Percentiles rank a stretch among this genome's conserved stretches.
Evolutionary conservation across 2,888 invertebrate genomes (phyloP).

Genomic region (Melanargia galathea): DNA sequence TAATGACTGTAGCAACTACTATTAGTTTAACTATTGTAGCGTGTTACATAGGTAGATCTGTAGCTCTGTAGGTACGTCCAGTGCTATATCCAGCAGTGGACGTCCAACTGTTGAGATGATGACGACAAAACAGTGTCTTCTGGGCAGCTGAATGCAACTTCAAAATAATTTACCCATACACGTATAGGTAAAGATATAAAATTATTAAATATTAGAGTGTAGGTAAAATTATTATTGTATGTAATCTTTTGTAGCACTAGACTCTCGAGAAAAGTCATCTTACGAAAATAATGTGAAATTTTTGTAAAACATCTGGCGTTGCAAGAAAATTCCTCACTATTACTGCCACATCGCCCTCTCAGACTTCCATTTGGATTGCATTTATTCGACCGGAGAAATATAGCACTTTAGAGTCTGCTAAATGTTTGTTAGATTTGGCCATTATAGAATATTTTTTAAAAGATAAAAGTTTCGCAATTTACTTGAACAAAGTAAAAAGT

Average conservation of each 20-base stretch:
- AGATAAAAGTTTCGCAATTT: neutral
- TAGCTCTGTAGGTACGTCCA: too few species aligned
- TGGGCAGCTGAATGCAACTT: too few species aligned
- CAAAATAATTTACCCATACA: too few species aligned
- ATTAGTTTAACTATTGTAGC: neutral
- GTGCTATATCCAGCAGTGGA: too few species aligned
- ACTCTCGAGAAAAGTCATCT: constrained; percentile 17
- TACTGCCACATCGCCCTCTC: constrained; percentile 23
- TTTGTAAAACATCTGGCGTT: constrained; percentile 29
- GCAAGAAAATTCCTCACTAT: constrained; percentile 19
- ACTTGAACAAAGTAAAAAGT: too few species aligned
- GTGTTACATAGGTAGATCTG: too few species aligned
- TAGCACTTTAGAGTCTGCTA: constrained; percentile 22
- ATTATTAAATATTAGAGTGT: too few species aligned
- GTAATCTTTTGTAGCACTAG: neutral
- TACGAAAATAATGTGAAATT: constrained; percentile 25
- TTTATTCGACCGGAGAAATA: constrained; percentile 28
- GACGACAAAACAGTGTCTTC: too few species aligned
- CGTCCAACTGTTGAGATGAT: too few species aligned
- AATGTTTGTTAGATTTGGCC: neutral
- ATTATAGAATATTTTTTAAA: neutral
- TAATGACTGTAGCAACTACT: constrained; percentile 7
- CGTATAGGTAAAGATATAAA: too few species aligned
- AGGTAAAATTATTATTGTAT: neutral
- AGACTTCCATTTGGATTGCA: constrained; percentile 23